Base-by-base conservation (phyloP, 2,888 invertebrate genomes). In the Erebia epiphron region DNA sequence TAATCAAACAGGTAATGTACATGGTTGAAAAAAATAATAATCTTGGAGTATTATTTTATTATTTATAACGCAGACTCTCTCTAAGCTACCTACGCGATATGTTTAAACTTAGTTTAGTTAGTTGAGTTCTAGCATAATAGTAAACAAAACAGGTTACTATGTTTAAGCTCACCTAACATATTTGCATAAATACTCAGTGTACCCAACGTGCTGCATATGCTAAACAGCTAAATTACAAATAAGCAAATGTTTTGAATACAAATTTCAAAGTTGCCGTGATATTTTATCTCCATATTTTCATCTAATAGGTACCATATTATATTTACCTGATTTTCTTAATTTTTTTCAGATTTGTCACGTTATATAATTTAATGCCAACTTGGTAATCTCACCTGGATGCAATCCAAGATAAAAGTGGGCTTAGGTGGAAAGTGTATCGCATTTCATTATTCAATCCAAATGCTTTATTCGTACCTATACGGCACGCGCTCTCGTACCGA, bases 111-210 rank as follows among this genome's bases (percentile, higher is more conserved):
- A 62, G 62, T 21, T 49, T 21, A 61, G 46, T 61, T 61, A 61
- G 61, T 16, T 18, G 16, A 43, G 60, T 74, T 69, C 61, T 57
- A 67, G 67, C 69, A 64, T 73, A 73, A 71, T 67, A 73, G 62
- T 62, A 49, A 70, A 68, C 67, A 68, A 68, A 68, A 58, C 74
- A 74, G 73, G 70, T 72, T 68, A 72, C 71, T 73, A 70, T 70
- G 74, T 75, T 68, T 61, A 73, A 72, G 70, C 72, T 72, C 66
- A 71, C 69, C 67, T 69, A 71, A 71, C 73, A 67, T 71, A 73
- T 71, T 73, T 73, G 71, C 71, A 73, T 71, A 73, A 70, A 73
- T 72, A 70, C 68, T 43, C 65, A 73, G 65, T 70, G 67, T 50
- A 67, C 49, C 62, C 61, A 65, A 68, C 70, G 56, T 52, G 69